Evolutionary conservation across 2,113 vertebrate genomes (phyloP).

Genomic region (Vicugna pacos): DNA sequence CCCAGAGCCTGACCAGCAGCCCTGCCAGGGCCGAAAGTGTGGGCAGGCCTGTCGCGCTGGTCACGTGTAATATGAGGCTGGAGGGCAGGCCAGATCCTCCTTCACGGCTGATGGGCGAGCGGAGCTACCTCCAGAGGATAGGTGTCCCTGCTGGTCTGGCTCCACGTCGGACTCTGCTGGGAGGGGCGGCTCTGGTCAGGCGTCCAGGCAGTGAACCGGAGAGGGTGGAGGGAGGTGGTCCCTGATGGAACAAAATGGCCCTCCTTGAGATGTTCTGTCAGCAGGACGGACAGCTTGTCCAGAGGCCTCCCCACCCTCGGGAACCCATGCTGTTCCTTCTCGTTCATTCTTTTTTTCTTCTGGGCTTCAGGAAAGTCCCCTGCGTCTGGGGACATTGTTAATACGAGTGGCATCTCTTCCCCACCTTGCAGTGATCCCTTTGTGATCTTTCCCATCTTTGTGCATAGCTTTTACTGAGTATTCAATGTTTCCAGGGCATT

Average conservation of each 20-base stretch:
- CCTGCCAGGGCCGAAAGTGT: accelerated
- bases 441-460: neutral
- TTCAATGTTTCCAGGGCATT: neutral
- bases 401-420: neutral
- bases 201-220: neutral
- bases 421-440: neutral
- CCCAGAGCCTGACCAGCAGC: neutral
- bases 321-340: neutral
- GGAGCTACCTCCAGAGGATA: neutral
- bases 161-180: neutral
- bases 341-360: neutral
- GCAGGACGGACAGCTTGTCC: neutral
- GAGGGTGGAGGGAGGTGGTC: no score
- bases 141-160: accelerated
- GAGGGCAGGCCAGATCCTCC: accelerated
- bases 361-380: neutral
- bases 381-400: neutral
- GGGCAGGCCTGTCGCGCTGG: neutral
- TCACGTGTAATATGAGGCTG: no score
- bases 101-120: neutral
- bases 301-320: neutral
- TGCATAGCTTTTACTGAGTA: neutral
- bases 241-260: accelerated
- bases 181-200: accelerated
- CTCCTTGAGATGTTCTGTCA: accelerated